Conservation (phyloP, 2,888 invertebrate species). For the Leistus spinibarbis region DNA sequence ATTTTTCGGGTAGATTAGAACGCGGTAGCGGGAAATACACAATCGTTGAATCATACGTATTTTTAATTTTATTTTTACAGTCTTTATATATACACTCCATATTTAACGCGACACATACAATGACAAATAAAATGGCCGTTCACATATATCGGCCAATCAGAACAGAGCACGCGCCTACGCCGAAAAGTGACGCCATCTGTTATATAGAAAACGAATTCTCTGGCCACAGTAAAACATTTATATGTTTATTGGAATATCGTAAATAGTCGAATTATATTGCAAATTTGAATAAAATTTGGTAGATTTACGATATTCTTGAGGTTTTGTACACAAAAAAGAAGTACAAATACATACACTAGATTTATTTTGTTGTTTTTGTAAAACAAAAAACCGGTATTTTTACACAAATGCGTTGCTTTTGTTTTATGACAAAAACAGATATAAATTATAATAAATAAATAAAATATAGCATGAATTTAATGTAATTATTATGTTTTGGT, state of each 20-base stretch:
- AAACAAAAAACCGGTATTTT: not conserved
- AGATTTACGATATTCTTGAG: not conserved
- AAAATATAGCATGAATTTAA: not conserved
- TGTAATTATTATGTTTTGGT: not conserved
- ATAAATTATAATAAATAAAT: too few relatives aligned
- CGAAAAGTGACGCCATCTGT: not conserved
- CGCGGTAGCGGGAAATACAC: conserved; percentile 12
- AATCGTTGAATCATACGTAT: not conserved
- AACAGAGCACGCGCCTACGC: not conserved
- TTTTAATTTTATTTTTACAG: conserved; percentile 14
- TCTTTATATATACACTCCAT: conserved; percentile 22
- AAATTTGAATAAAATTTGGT: not conserved
- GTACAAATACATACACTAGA: not conserved
- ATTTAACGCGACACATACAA: not conserved
- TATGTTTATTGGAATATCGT: not conserved
- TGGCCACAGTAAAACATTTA: not conserved
- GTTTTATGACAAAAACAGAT: too few relatives aligned
- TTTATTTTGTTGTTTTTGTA: not conserved
- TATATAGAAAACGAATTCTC: not conserved
- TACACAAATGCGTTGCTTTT: not conserved
- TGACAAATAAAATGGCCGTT: not conserved
- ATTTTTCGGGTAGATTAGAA: conserved; percentile 1
- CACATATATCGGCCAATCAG: not conserved
- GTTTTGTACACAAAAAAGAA: not conserved
- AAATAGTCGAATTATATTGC: not conserved